These are phyloP conservation scores for Lithosia quadra DNA, from an alignment of 2,888 invertebrate genomes.

Conservation along the genomic window DNA sequence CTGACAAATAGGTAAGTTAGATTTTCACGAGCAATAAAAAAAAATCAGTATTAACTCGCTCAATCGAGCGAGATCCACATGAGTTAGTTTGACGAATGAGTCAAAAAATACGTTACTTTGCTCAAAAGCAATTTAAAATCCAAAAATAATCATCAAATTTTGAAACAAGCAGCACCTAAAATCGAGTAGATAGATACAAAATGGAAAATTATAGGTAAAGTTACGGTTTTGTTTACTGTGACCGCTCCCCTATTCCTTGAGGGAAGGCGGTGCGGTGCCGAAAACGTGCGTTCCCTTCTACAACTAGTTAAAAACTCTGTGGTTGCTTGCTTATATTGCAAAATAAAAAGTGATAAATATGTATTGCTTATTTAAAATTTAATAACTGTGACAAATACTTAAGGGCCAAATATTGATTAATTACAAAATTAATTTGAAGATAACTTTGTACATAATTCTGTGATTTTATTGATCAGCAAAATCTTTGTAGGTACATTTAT, in stretches of 20 bases:
- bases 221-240: constrained; percentile 70
- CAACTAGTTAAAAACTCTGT: constrained; percentile 40
- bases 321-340: constrained; percentile 22
- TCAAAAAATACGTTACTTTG: no score
- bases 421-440: neutral
- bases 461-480: no score
- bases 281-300: constrained; percentile 48
- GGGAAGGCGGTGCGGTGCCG: constrained; percentile 48
- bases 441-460: no score
- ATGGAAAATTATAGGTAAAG: constrained; percentile 65
- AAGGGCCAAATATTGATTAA: neutral
- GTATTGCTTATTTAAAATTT: neutral
- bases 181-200: constrained; percentile 55
- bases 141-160: neutral
- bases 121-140: neutral
- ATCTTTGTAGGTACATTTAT: no score
- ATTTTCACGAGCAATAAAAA: no score
- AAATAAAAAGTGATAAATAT: constrained; percentile 18
- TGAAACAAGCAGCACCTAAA: neutral
- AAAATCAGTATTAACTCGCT: no score
- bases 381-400: neutral
- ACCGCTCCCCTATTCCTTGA: constrained; percentile 52
- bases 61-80: no score
- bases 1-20: no score
- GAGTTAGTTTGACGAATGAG: no score